Evolutionary conservation across 2,888 invertebrate genomes (phyloP).

Genomic region (Horisme vitalbata): DNA sequence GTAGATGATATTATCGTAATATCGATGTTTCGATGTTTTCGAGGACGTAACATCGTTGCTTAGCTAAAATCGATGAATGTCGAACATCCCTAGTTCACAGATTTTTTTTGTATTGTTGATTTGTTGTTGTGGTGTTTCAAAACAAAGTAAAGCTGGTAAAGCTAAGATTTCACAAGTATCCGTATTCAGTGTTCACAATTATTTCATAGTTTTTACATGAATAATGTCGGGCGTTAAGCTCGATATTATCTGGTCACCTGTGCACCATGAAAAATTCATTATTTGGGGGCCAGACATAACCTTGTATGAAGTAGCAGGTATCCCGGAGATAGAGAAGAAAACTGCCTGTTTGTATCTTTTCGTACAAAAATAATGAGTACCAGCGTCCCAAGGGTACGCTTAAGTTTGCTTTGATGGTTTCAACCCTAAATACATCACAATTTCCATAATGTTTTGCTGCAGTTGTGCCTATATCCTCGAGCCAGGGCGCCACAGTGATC

Average conservation of each 20-base stretch:
- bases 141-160: slow-evolving; percentile 5
- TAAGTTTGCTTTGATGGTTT: no score
- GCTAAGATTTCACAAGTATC: no score
- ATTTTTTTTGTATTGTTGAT: no score
- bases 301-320: slow-evolving; percentile 89
- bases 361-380: no score
- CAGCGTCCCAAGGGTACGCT: no score
- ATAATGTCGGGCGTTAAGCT: slow-evolving; percentile 80
- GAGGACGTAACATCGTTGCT: no score
- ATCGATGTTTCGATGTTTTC: no score
- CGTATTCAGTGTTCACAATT: no score
- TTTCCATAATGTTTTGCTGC: background rate
- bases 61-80: no score
- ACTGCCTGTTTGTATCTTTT: slow-evolving; percentile 59
- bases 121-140: no score
- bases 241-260: slow-evolving; percentile 95
- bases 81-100: no score
- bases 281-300: slow-evolving; percentile 96
- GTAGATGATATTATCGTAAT: no score
- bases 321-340: slow-evolving; percentile 82
- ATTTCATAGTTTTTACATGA: slow-evolving; percentile 38
- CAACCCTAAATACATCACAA: background rate
- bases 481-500: slow-evolving; percentile 86
- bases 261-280: slow-evolving; percentile 89
- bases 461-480: slow-evolving; percentile 88